Base-by-base conservation (phyloP, 2,888 invertebrate species). In the Cremastobaeus sp. region DNA sequence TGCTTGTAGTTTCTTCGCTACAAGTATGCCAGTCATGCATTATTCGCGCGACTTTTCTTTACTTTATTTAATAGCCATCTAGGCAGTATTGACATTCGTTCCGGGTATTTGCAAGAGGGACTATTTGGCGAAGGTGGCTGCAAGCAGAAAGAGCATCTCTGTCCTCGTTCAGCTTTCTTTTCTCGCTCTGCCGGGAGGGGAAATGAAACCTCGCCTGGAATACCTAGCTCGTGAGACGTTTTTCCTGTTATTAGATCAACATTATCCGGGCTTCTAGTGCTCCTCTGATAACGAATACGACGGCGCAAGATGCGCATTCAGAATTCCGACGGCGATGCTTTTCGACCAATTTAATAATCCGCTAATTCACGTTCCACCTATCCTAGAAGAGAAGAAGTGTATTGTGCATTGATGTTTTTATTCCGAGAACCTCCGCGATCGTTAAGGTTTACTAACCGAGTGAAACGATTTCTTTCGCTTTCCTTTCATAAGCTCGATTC, bases 211-310 rank as follows among this genome's bases (percentile, higher is more conserved):
- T 76, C 78, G 80, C 77, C 79, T 79, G 79, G 79, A 78, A 83
- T 81, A 71, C 71, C 43, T 34, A 37, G 69, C 60, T 70, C 62
- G 64, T 70, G 77, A 80, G 80, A 81, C 79, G 83, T 81, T 82
- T 81, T 81, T 81, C 79, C 81, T 79, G 81, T 83, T 83, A 83
- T 83, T 83, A 83, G 83, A 83, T 83, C 82, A 82, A 78, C 82
- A 82, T 81, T 82, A 73, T 65, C 65, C 69, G 57, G 54, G 60
- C 69, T 74, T 69, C 64, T 54, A 74, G 74, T 69, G 68, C 69
- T 74, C 64, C 62, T 69, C 59, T 70, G 66, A 69, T 69, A 74
- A 74, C 64, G 59, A 74, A 74, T 59, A 65, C 65, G 59, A 54
- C 55, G 57, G 64, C 47, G 52, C 68, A 48, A 68, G 57, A 14